phyloP scores from a whole-genome alignment of 2,888 invertebrate genomes.

The Sinohyriopsis cumingii region DNA sequence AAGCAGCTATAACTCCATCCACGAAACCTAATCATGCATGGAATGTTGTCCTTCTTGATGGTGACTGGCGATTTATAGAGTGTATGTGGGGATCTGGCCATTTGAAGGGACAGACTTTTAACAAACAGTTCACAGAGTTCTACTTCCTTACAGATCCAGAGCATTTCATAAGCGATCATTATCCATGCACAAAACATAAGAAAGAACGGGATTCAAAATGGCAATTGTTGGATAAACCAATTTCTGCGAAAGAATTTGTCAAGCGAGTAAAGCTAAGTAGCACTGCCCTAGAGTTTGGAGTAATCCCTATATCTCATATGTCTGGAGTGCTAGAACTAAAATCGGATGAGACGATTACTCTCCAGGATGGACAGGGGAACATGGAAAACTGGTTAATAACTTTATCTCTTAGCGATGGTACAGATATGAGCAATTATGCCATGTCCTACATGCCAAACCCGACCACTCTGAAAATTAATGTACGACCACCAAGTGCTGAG shows the following conservation, averaged over 20 bases:
- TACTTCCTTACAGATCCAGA: constrained; percentile 49
- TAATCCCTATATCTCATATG: constrained; percentile 15
- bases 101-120: constrained; percentile 4
- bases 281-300: constrained; percentile 6
- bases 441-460: no score
- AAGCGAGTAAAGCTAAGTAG: constrained; percentile 10
- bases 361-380: background rate
- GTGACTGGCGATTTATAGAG: constrained; percentile 27
- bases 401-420: no score
- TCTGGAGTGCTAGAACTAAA: constrained; percentile 4
- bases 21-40: constrained; percentile 25
- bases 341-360: constrained; percentile 5
- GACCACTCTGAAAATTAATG: no score
- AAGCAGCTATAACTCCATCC: constrained; percentile 5
- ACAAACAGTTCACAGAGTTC: constrained; percentile 29
- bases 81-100: constrained; percentile 30
- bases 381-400: background rate
- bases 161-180: constrained; percentile 32
- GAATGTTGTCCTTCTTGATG: constrained; percentile 25
- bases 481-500: no score
- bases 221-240: constrained; percentile 36
- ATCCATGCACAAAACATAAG: constrained; percentile 26
- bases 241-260: constrained; percentile 16
- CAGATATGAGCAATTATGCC: no score
- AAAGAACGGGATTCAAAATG: constrained; percentile 15